phyloP scores from a whole-genome alignment of 2,797 vertebrate genomes.

The Botia kubotai region DNA sequence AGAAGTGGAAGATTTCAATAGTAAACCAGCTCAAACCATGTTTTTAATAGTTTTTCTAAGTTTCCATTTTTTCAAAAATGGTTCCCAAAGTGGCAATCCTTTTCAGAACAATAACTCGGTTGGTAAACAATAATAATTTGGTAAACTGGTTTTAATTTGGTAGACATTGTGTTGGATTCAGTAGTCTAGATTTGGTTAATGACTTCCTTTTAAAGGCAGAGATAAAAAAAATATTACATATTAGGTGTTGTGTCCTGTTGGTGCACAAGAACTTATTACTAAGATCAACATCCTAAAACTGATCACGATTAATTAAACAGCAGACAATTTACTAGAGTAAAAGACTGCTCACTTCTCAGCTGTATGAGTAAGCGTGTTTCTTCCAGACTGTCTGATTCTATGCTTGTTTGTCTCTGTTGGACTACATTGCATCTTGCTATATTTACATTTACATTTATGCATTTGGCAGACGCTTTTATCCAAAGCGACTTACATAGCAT shows the following conservation, averaged over 20 bases:
- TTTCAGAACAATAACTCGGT: not conserved
- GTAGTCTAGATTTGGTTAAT: not conserved
- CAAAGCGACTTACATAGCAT: too few species aligned
- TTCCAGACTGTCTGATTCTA: not conserved
- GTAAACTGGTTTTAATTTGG: not conserved
- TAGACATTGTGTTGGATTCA: not conserved
- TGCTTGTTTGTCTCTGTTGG: not conserved
- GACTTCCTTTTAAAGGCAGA: not conserved
- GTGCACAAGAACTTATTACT: not conserved
- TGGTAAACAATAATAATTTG: too few species aligned
- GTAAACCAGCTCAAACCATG: not conserved
- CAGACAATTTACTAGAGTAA: too few species aligned
- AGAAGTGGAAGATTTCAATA: slow-evolving; percentile 15
- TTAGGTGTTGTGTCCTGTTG: not conserved
- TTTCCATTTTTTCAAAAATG: too few species aligned
- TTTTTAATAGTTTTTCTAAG: not conserved
- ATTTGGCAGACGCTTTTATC: too few species aligned
- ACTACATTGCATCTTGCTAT: not conserved
- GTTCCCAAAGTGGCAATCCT: not conserved
- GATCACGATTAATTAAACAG: not conserved
- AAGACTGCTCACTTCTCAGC: not conserved
- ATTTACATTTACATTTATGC: too few species aligned
- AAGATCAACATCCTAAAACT: not conserved
- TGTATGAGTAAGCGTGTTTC: slow-evolving; percentile 17
- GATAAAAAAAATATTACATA: not conserved